These are phyloP conservation scores for Oryctes rhinoceros DNA, from an alignment of 1,140 invertebrate species.

Conservation along the genomic window DNA sequence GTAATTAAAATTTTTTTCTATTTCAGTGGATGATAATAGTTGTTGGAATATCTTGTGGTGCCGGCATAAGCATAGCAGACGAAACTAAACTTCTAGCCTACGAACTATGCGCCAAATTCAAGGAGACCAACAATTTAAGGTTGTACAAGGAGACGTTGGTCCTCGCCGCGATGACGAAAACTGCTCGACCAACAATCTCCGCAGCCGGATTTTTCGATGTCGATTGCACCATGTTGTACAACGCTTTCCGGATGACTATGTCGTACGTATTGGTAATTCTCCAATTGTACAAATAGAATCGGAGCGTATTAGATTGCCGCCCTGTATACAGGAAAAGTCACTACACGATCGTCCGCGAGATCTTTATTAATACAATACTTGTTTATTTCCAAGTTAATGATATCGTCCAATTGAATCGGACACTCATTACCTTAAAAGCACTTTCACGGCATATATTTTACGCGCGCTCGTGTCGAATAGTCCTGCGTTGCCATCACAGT, in stretches of 20 bases:
- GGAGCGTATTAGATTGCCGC: too few species aligned
- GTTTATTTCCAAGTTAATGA: slow-evolving; percentile 1
- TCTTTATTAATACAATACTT: neutral
- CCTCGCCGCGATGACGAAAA: neutral
- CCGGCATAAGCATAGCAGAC: neutral
- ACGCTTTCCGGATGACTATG: neutral
- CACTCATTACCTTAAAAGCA: slow-evolving; percentile 9
- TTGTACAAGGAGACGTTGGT: neutral
- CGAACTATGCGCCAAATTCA: slow-evolving; percentile 13
- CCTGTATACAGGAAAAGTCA: neutral
- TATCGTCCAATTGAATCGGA: neutral
- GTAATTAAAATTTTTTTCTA: too few species aligned
- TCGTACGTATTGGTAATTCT: neutral
- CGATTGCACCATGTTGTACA: neutral
- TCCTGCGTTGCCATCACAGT: neutral
- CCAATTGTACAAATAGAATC: slow-evolving; percentile 2
- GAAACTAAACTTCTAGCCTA: neutral
- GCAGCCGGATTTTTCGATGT: neutral
- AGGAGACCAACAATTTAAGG: neutral
- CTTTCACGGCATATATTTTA: neutral
- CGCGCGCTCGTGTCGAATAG: too few species aligned
- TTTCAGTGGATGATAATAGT: neutral
- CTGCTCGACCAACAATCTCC: neutral
- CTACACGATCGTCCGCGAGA: neutral
- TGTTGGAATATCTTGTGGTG: neutral